phyloP scores from a whole-genome alignment of 2,113 vertebrate genomes.

The Sebastes fasciatus region DNA sequence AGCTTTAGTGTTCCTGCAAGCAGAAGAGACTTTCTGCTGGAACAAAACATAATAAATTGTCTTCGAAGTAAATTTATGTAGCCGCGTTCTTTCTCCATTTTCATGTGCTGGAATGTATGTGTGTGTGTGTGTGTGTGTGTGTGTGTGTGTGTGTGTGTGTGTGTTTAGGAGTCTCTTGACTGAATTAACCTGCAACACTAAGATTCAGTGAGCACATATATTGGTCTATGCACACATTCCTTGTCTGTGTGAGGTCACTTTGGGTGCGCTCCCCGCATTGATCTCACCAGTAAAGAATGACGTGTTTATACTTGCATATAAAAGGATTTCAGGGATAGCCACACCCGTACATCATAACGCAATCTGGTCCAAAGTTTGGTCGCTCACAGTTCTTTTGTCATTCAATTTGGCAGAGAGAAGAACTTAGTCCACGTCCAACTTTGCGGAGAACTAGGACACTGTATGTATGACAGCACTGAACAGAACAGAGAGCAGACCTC shows the following conservation, averaged over 20 bases:
- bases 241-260: conserved; percentile 64
- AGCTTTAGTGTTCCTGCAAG: conserved; percentile 80
- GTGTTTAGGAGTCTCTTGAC: conserved; percentile 34
- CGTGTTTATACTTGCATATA: conserved; percentile 64
- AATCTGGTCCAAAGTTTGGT: conserved; percentile 51
- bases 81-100: conserved; percentile 59
- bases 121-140: conserved; percentile 16
- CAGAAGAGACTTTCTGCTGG: conserved; percentile 46
- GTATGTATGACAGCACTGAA: conserved; percentile 21
- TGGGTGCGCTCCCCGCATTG: conserved; percentile 56
- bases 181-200: conserved; percentile 47
- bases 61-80: conserved; percentile 62
- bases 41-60: conserved; percentile 73
- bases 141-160: conserved; percentile 10
- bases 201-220: conserved; percentile 33
- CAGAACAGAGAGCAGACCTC: conserved; percentile 19
- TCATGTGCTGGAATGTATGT: conserved; percentile 55
- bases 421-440: conserved; percentile 16
- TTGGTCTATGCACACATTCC: conserved; percentile 34
- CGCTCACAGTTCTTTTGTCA: conserved; percentile 32
- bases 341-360: conserved; percentile 57
- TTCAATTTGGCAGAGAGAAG: conserved; percentile 27
- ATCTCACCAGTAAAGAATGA: conserved; percentile 75
- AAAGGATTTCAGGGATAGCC: conserved; percentile 47
- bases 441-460: neutral